Evolutionary conservation across 2,888 invertebrate species (phyloP).

Genomic region (Pasiphila rectangulata): DNA sequence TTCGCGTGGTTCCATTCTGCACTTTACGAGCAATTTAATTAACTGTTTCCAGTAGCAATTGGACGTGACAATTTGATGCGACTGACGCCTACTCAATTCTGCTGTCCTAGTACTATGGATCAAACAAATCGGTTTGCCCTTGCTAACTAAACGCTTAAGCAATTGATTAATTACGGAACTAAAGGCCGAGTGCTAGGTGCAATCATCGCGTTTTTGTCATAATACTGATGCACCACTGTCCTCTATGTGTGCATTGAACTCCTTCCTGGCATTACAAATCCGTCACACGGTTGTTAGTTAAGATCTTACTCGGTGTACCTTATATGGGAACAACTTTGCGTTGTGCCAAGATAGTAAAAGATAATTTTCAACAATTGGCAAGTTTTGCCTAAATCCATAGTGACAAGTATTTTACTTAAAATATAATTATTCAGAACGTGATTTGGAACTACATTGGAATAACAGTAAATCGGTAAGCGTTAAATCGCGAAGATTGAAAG

Average conservation of each 20-base stretch:
- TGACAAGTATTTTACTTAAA: no score
- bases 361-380: no score
- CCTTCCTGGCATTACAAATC: slow-evolving; percentile 6
- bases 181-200: not conserved
- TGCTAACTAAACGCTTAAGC: slow-evolving; percentile 4
- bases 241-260: not conserved
- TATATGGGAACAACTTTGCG: no score
- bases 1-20: no score
- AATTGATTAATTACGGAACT: slow-evolving; percentile 11
- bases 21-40: no score
- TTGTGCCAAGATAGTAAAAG: no score
- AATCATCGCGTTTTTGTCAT: not conserved
- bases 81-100: slow-evolving; percentile 36
- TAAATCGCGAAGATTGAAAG: no score
- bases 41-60: not conserved
- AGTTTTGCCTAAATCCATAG: no score
- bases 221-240: not conserved
- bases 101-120: slow-evolving; percentile 26
- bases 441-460: no score
- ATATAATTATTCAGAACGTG: no score
- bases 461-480: no score
- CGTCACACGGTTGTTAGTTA: slow-evolving; percentile 8
- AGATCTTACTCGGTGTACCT: not conserved
- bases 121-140: slow-evolving; percentile 14
- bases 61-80: slow-evolving; percentile 40